phyloP scores from a whole-genome alignment of 1,140 invertebrate species.

The Tribolium madens region DNA sequence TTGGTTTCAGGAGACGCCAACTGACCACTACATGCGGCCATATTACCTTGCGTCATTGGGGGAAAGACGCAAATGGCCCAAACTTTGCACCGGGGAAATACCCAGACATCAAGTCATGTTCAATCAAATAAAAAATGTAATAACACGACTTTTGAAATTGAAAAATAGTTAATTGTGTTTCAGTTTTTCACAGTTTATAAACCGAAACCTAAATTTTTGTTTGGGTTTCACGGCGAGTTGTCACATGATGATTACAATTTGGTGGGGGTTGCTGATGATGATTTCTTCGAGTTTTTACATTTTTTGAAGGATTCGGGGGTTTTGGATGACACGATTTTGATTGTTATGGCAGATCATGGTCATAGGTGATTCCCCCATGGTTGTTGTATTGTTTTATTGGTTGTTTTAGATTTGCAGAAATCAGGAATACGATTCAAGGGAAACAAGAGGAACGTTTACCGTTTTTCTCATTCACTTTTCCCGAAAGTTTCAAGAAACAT shows the following conservation, averaged over 20 bases:
- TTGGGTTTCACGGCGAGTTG: constrained; percentile 90
- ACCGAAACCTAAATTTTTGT: constrained; percentile 82
- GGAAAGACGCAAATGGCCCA: constrained; percentile 69
- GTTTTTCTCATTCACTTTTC: constrained; percentile 84
- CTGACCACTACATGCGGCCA: constrained; percentile 91
- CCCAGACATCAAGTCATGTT: constrained; percentile 80
- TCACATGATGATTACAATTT: constrained; percentile 89
- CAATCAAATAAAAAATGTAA: constrained; percentile 75
- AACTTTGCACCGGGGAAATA: constrained; percentile 82
- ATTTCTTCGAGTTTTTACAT: constrained; percentile 75
- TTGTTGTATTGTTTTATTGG: constrained; percentile 8
- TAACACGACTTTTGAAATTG: constrained; percentile 1
- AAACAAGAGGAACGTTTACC: constrained; percentile 91
- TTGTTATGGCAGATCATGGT: constrained; percentile 92
- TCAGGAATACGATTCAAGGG: constrained; percentile 88
- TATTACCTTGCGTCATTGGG: constrained; percentile 77
- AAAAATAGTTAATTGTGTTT: constrained; percentile 39
- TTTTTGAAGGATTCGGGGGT: constrained; percentile 71
- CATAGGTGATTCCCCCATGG: constrained; percentile 71
- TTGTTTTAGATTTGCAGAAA: constrained; percentile 77
- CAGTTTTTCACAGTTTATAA: constrained; percentile 71
- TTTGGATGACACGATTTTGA: constrained; percentile 83
- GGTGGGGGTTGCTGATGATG: constrained; percentile 81
- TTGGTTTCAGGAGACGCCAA: constrained; percentile 73
- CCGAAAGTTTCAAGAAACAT: constrained; percentile 73